phyloP scores from a whole-genome alignment of 2,888 invertebrate species.

The Dryococelus australis region DNA sequence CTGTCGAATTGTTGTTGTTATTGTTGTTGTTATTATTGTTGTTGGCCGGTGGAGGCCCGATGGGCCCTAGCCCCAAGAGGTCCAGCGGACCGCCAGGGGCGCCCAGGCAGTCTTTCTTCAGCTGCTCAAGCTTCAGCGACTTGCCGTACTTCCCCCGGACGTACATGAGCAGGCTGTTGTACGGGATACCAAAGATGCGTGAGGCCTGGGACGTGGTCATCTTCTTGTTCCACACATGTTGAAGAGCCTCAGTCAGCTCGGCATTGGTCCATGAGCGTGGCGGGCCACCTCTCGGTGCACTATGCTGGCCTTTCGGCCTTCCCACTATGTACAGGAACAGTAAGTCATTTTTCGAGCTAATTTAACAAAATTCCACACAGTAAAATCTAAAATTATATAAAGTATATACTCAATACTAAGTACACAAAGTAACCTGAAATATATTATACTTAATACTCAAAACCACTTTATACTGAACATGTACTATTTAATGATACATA shows the following conservation, averaged over 20 bases:
- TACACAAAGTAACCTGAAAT: too few relatives aligned
- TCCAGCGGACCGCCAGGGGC: slow-evolving; percentile 73
- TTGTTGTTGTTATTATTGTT: slow-evolving; percentile 59
- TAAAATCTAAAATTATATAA: too few relatives aligned
- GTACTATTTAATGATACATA: too few relatives aligned
- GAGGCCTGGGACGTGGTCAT: slow-evolving; percentile 94
- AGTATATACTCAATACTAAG: too few relatives aligned
- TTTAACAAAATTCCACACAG: too few relatives aligned
- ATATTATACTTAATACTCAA: too few relatives aligned
- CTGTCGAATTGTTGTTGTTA: slow-evolving; percentile 64
- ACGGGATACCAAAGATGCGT: slow-evolving; percentile 90
- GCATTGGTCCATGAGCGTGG: slow-evolving; percentile 93
- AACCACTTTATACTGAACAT: too few relatives aligned
- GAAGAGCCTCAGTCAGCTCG: slow-evolving; percentile 87
- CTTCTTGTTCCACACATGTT: slow-evolving; percentile 95
- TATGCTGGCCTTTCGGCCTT: slow-evolving; percentile 89
- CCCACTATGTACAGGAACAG: slow-evolving; percentile 64
- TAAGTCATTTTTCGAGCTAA: too few relatives aligned
- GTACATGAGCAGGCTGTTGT: slow-evolving; percentile 91
- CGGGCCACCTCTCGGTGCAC: slow-evolving; percentile 88
- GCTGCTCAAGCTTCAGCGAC: slow-evolving; percentile 85
- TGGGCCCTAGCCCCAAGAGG: slow-evolving; percentile 67
- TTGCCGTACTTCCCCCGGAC: slow-evolving; percentile 94
- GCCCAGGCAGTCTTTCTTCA: slow-evolving; percentile 87
- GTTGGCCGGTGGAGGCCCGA: slow-evolving; percentile 42